Percentiles rank a stretch among this genome's conserved stretches.
These are phyloP conservation scores for Acrocyrtus sp. DNA, from an alignment of 2,888 invertebrate species.

Conservation along the genomic window DNA sequence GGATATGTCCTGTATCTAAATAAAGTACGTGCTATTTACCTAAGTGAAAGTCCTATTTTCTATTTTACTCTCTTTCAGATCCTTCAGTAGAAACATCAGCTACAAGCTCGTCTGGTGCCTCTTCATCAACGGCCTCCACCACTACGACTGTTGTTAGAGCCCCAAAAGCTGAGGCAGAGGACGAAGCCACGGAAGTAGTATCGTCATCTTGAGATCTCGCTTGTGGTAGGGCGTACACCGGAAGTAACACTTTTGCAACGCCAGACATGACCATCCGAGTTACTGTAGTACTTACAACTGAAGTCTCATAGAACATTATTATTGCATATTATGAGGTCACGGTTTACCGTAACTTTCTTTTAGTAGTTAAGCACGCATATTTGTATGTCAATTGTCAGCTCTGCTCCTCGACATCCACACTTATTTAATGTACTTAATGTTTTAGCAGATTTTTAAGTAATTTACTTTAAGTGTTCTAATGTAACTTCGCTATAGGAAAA, in stretches of 20 bases:
- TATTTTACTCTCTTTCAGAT: no score
- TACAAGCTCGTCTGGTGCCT: conserved; percentile 40
- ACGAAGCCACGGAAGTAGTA: conserved; percentile 26
- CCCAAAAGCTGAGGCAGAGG: conserved; percentile 38
- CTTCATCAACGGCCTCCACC: conserved; percentile 48
- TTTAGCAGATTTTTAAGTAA: no score
- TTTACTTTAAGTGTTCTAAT: no score
- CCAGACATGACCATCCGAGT: conserved; percentile 45
- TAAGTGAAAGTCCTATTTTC: conserved; percentile 11
- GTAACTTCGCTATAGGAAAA: no score
- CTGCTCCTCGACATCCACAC: no score
- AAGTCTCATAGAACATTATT: conserved; percentile 18
- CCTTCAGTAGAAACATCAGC: conserved; percentile 37
- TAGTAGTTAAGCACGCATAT: no score
- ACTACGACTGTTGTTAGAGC: conserved; percentile 53
- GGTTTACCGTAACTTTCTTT: no score
- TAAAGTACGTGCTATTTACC: no score
- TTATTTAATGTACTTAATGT: no score
- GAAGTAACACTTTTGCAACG: conserved; percentile 10
- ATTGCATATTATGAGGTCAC: not conserved
- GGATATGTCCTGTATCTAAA: no score
- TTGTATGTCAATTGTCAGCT: no score
- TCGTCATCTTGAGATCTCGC: conserved; percentile 46
- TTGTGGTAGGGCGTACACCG: conserved; percentile 26
- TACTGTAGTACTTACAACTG: conserved; percentile 46